Conservation (phyloP, 1,140 invertebrate genomes). For the Hylyphantes graminicola region DNA sequence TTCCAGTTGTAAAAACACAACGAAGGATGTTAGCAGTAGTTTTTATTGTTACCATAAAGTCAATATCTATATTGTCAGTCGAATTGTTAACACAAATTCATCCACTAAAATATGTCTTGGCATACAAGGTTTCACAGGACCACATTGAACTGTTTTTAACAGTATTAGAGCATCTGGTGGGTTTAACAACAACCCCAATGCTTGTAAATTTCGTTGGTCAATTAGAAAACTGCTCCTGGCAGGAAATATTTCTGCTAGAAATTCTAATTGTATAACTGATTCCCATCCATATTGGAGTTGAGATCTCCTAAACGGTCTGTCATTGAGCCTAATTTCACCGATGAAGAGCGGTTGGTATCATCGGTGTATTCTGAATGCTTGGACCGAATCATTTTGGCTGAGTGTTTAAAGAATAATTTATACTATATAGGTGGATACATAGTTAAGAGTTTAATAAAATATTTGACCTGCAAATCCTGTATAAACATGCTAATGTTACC, state of each 20-base stretch:
- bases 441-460: too few species aligned
- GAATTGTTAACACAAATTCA: neutral
- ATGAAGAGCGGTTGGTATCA: neutral
- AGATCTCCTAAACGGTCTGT: neutral
- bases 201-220: neutral
- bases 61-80: neutral
- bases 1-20: neutral
- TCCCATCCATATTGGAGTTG: neutral
- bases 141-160: neutral
- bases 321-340: neutral
- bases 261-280: neutral
- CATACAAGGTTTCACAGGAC: constrained; percentile 4
- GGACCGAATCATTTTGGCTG: neutral
- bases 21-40: neutral
- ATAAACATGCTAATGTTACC: too few species aligned
- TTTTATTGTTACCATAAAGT: constrained; percentile 2
- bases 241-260: constrained; percentile 3
- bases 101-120: neutral
- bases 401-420: neutral
- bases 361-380: neutral
- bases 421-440: neutral
- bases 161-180: neutral
- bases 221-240: neutral
- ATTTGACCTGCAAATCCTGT: too few species aligned
- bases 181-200: constrained; percentile 5